Evolutionary conservation across 1,140 invertebrate species (phyloP).

Genomic region (Fopius arisanus): DNA sequence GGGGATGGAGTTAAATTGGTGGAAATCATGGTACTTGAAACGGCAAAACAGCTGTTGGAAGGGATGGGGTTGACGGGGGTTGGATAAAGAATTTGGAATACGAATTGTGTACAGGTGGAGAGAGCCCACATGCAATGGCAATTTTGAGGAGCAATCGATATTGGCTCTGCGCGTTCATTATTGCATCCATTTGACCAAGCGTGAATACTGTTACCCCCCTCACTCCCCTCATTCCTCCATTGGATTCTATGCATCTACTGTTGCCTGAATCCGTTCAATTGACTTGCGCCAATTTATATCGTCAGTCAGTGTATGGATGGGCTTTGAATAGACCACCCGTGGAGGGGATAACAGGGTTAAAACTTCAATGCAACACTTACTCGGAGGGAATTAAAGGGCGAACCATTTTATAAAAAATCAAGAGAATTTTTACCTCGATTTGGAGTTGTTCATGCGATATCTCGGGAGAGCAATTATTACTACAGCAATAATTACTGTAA

Average conservation of each 20-base stretch:
- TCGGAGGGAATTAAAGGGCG: too few relatives aligned
- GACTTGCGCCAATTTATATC: conserved; percentile 9
- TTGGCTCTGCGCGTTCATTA: conserved; percentile 12
- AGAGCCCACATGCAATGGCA: background rate
- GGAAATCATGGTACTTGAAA: background rate
- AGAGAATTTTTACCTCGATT: too few relatives aligned
- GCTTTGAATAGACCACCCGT: background rate
- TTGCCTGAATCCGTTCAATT: conserved; percentile 12
- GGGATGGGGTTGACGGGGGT: background rate
- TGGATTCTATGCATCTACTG: background rate
- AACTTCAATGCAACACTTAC: too few relatives aligned
- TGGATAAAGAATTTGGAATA: background rate
- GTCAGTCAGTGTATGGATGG: background rate
- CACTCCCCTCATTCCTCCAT: background rate
- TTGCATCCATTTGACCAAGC: background rate
- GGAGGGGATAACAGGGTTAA: background rate
- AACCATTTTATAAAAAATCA: too few relatives aligned
- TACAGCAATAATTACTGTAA: too few relatives aligned
- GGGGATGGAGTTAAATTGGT: background rate
- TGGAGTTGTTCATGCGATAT: too few relatives aligned
- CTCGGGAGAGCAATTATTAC: too few relatives aligned
- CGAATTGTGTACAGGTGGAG: background rate
- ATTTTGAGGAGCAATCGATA: conserved; percentile 16
- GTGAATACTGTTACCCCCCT: background rate
- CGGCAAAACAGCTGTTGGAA: background rate